phyloP scores from a whole-genome alignment of 2,113 vertebrate species.

The Perca fluviatilis region DNA sequence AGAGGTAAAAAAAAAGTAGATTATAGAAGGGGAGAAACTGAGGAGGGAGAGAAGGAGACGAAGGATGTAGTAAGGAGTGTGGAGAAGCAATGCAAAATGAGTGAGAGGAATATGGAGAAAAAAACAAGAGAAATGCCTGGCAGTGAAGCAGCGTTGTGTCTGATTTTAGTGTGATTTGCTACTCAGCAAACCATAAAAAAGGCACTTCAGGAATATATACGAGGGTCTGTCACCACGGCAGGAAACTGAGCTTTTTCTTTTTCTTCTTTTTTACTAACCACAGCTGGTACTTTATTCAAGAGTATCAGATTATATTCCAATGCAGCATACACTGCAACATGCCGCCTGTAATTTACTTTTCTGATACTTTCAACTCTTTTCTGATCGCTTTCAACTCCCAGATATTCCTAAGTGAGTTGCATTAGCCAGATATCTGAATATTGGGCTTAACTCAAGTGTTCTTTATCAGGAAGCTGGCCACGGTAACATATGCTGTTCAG shows the following conservation, averaged over 20 bases:
- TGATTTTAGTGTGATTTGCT: constrained; percentile 63
- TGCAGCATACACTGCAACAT: not conserved
- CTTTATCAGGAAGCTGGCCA: no score
- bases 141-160: constrained; percentile 19
- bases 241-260: not conserved
- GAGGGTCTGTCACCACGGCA: constrained; percentile 36
- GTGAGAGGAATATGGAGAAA: not conserved
- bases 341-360: not conserved
- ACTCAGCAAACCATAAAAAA: constrained; percentile 55
- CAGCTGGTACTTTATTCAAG: constrained; percentile 35
- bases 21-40: constrained; percentile 19
- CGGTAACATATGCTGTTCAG: no score
- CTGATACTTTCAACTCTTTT: no score
- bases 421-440: not conserved
- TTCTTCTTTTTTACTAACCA: constrained; percentile 35
- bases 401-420: not conserved
- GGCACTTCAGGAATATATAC: constrained; percentile 29
- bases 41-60: constrained; percentile 17
- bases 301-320: constrained; percentile 14
- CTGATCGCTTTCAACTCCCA: not conserved
- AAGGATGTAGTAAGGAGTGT: not conserved
- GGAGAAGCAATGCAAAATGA: not conserved
- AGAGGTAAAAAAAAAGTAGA: no score
- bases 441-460: not conserved
- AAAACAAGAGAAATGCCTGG: not conserved